Evolutionary conservation across 2,888 invertebrate species (phyloP), one percentile per base, ranked within the genome.

Genomic region (Coenonympha arcania): DNA sequence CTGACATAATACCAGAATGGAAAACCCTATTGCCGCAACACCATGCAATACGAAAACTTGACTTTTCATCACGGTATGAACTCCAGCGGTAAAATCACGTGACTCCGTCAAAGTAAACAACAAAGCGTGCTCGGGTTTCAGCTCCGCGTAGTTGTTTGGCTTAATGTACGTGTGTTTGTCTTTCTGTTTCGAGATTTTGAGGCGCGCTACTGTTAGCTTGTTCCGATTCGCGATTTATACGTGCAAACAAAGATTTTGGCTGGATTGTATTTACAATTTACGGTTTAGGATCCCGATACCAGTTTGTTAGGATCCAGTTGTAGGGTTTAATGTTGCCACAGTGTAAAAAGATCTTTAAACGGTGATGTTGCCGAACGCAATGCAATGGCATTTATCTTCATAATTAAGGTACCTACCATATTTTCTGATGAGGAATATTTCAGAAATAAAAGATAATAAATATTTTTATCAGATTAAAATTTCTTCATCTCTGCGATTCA

Each of bases 61-160:
- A n/a, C n/a, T n/a, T 30, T 11, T 3, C 28, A 2, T 2, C 11
- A 11, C 30, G 30, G 11, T 4, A 13, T 30, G n/a, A n/a, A n/a
- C n/a, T n/a, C n/a, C n/a, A n/a, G n/a, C n/a, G n/a, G n/a, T n/a
- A n/a, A n/a, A n/a, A n/a, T n/a, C n/a, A n/a, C n/a, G 66, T 58
- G 73, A 72, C 75, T 75, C 65, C 68, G 73, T 76, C 76, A 71
- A 73, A 77, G 77, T 71, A 78, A 75, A 78, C 77, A 75, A 50
- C 58, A 71, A 68, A 67, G 74, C 72, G 73, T 72, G 69, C 55
- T 55, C 54, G 55, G 62, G 66, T 64, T 72, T 58, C 57, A 66
- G 63, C 68, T 68, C n/a, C n/a, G n/a, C n/a, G n/a, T n/a, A 68
- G 71, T 70, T 71, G 59, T 53, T 52, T 56, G 65, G 69, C 70